phyloP scores from a whole-genome alignment of 1,140 invertebrate genomes.

The Acromyrmex heyeri region DNA sequence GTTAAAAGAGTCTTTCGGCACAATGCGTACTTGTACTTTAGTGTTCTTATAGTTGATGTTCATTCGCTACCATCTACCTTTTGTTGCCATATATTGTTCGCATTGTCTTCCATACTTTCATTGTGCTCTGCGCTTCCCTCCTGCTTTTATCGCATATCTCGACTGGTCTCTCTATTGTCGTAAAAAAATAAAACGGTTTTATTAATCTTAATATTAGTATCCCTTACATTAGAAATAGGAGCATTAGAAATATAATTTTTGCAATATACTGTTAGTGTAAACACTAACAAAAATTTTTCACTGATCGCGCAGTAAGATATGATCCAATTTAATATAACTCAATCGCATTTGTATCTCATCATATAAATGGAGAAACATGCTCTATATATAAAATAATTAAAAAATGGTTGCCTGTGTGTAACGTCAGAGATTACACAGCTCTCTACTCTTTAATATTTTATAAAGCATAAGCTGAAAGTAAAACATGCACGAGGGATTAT shows the following conservation, averaged over 20 bases:
- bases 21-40: constrained; percentile 63
- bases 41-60: constrained; percentile 29
- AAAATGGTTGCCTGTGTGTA: not conserved
- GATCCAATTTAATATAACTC: not conserved
- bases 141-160: constrained; percentile 71
- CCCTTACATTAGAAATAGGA: constrained; percentile 1
- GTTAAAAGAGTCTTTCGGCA: constrained; percentile 8
- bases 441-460: constrained; percentile 25
- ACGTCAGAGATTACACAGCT: constrained; percentile 6
- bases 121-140: constrained; percentile 70
- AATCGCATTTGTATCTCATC: not conserved
- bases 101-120: constrained; percentile 75
- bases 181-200: constrained; percentile 24
- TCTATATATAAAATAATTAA: constrained; percentile 2
- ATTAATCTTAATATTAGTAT: constrained; percentile 8
- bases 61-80: constrained; percentile 57
- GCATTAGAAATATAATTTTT: constrained; percentile 7
- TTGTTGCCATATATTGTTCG: constrained; percentile 72
- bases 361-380: not conserved
- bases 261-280: not conserved
- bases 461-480: not conserved
- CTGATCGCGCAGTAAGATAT: not conserved
- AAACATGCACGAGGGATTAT: not conserved
- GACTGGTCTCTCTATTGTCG: constrained; percentile 21
- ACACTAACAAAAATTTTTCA: not conserved